Evolutionary conservation across 1,140 invertebrate species (phyloP), one percentile per base, ranked within the genome.

Genomic region (Hirudo medicinalis): DNA sequence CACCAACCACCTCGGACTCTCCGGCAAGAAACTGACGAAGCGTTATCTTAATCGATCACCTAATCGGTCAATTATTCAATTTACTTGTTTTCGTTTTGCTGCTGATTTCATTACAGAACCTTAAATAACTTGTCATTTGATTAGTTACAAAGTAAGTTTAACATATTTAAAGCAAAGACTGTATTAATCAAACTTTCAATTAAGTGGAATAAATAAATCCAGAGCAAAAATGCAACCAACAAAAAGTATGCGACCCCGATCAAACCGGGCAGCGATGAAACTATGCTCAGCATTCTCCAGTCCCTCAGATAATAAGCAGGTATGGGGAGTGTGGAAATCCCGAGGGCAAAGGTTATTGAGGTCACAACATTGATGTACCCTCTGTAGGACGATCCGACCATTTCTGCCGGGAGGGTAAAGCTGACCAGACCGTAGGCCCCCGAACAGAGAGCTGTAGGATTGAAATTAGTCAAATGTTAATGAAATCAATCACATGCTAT

Each of bases 201-300:
- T 49, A 49, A 49, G 43, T 17, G n/a, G n/a, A n/a, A n/a, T 11
- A 11, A 4, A 40, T 49, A 11, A 49, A 49, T 49, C 15, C 3
- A 49, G 43, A 49, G 20, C 29, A 32, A 19, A n/a, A 72, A 36
- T 32, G n/a, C n/a, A 32, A 72, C 29, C 27, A 13, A 54, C 29
- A 57, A 40, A 53, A 73, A 70, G 49, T 69, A 54, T 15, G 67
- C 72, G 27, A 75, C 15, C 40, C 67, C 74, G 43, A 72, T 36
- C 43, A 86, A 76, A 72, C 88, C 88, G 2, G 89, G 89, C 15
- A 90, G 77, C 4, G 89, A 89, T 3, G 90, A 80, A 5, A 86
- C 87, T 25, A 90, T 83, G 80, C 90, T 87, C 54, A 91, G 80
- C 72, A 80, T 83, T 76, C 87, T 83, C 89, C 89, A 91, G 71